phyloP scores from a whole-genome alignment of 2,113 vertebrate species.

The Eublepharis macularius region DNA sequence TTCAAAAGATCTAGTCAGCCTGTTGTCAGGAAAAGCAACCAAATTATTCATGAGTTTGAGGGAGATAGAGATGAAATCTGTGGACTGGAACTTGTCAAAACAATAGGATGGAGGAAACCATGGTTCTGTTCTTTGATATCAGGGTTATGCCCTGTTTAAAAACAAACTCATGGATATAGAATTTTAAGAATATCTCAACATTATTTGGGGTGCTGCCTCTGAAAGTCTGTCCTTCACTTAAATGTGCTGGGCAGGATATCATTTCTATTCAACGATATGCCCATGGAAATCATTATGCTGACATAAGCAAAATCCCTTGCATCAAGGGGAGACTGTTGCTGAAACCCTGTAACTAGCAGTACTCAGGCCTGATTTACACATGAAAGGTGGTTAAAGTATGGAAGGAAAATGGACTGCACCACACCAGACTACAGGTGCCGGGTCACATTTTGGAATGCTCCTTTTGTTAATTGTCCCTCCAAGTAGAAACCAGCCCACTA shows the following conservation, averaged over 20 bases:
- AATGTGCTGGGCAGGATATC: not conserved
- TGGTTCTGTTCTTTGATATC: not conserved
- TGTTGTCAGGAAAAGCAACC: slow-evolving; percentile 40
- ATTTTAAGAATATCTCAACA: not conserved
- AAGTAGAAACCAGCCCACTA: no score
- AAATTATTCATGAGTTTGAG: slow-evolving; percentile 55
- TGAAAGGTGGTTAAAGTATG: no score
- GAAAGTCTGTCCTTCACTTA: not conserved
- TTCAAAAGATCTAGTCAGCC: slow-evolving; percentile 34
- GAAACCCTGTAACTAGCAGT: no score
- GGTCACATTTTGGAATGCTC: no score
- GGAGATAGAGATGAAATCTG: slow-evolving; percentile 28
- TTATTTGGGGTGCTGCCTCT: not conserved
- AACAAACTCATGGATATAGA: not conserved
- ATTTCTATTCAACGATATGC: slow-evolving; percentile 12
- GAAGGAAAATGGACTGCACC: no score
- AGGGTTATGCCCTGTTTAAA: not conserved
- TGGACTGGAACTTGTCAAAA: slow-evolving; percentile 29
- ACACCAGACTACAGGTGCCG: no score
- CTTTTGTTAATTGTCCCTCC: no score
- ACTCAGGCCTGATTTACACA: no score
- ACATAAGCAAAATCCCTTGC: no score
- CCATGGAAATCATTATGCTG: slow-evolving; percentile 24
- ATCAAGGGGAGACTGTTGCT: not conserved
- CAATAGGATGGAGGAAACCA: not conserved